phyloP scores from a whole-genome alignment of 2,888 invertebrate species.

The Troides aeacus region DNA sequence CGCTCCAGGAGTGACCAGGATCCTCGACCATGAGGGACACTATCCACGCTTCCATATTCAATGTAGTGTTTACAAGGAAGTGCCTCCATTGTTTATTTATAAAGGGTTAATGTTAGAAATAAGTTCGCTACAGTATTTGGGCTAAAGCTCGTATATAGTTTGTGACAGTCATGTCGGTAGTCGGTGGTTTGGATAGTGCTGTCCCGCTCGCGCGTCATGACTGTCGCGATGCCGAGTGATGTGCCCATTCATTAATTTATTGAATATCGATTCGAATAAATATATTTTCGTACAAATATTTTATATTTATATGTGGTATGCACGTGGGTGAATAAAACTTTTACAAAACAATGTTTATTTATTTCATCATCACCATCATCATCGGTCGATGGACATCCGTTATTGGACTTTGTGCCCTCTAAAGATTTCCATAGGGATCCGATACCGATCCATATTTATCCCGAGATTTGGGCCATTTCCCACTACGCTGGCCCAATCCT shows the following conservation, averaged over 20 bases:
- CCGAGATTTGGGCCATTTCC: too few species aligned
- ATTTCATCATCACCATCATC: background rate
- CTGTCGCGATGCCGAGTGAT: slow-evolving; percentile 9
- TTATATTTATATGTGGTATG: slow-evolving; percentile 4
- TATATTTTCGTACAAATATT: slow-evolving; percentile 21
- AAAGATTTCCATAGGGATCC: too few species aligned
- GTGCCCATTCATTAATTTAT: slow-evolving; percentile 13
- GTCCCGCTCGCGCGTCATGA: slow-evolving; percentile 6
- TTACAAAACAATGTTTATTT: slow-evolving; percentile 8
- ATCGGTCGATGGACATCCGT: too few species aligned
- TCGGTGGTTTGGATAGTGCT: background rate
- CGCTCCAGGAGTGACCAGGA: too few species aligned
- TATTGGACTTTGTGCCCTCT: too few species aligned
- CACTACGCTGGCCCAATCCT: too few species aligned
- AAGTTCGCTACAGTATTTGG: slow-evolving; percentile 24
- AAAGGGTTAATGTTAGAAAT: slow-evolving; percentile 23
- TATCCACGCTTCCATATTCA: too few species aligned
- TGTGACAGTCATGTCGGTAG: slow-evolving; percentile 12
- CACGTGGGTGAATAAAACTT: slow-evolving; percentile 9
- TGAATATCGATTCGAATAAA: slow-evolving; percentile 18
- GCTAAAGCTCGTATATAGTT: background rate
- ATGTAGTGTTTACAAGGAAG: too few species aligned
- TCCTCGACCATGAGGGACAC: too few species aligned
- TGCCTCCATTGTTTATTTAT: background rate
- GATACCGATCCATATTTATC: too few species aligned